Evolutionary conservation across 2,113 vertebrate species (phyloP).

Genomic region (Naja naja): DNA sequence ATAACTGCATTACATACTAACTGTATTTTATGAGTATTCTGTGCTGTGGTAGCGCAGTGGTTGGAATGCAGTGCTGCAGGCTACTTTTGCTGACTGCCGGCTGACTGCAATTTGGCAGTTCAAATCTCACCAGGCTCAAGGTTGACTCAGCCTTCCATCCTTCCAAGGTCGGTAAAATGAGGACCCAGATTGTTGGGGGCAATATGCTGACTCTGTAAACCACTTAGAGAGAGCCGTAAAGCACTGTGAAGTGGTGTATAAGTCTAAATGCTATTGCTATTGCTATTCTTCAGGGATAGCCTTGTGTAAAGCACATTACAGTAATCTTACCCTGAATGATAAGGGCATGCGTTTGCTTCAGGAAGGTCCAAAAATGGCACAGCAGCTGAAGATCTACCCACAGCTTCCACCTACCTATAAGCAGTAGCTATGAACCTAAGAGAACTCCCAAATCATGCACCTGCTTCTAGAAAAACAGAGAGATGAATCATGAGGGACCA

Average conservation of each 20-base stretch:
- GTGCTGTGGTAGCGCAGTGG: too few species aligned
- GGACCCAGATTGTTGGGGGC: too few species aligned
- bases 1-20: not conserved
- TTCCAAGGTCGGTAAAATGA: too few species aligned
- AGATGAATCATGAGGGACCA: not conserved
- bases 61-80: too few species aligned
- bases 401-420: not conserved
- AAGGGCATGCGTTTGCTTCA: not conserved
- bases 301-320: not conserved
- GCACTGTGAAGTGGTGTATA: too few species aligned
- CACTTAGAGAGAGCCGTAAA: too few species aligned
- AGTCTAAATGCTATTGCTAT: too few species aligned
- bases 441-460: not conserved
- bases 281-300: not conserved
- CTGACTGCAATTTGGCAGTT: too few species aligned
- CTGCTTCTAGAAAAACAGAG: not conserved
- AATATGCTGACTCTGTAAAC: too few species aligned
- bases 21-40: not conserved
- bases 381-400: not conserved
- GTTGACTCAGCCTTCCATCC: too few species aligned
- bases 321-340: not conserved
- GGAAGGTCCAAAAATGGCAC: not conserved
- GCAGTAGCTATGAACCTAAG: not conserved
- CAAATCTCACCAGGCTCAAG: too few species aligned
- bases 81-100: too few species aligned